Evolutionary conservation across 1,140 invertebrate species (phyloP), one percentile per base, ranked within the genome.

Genomic region (Amyelois transitella): DNA sequence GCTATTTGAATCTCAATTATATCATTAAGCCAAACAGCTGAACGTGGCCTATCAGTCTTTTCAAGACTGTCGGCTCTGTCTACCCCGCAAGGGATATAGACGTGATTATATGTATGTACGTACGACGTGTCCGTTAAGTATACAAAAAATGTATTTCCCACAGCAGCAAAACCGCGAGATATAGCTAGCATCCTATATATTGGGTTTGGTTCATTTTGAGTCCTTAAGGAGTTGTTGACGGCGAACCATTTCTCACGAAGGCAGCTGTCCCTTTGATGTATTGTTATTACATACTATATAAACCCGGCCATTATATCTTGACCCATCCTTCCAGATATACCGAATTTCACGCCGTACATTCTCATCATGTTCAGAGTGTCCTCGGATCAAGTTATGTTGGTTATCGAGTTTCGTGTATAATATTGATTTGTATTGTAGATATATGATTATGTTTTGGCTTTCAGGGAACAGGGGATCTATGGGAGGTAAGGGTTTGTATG

Each of bases 181-280:
- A n/a, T n/a, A n/a, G n/a, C n/a, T n/a, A n/a, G n/a, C n/a, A n/a
- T n/a, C n/a, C 10, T 32, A 12, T 38, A 14, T 14, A 38, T 38
- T 2, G 1, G 10, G 19, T 48, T 21, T 44, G 50, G 45, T 52
- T 52, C 24, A 58, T 24, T 50, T 47, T 38, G 52, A 47, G 56
- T 75, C 66, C 72, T 67, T 22, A 62, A 66, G 70, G 70, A 67
- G 58, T 58, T 21, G 56, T 43, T 66, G 59, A 59, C 60, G 56
- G 53, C 24, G 53, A 48, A 68, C 68, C 72, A 77, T 75, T 77
- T 60, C 50, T 77, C 72, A 77, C 66, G 68, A 69, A 62, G 65
- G 67, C 67, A 67, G 53, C 66, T 72, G 69, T 77, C 71, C 61
- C 43, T 60, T 62, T 74, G 74, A 77, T 71, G 69, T 73, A 77